Conservation (phyloP, 2,113 vertebrate species). For the Dicerorhinus sumatrensis region DNA sequence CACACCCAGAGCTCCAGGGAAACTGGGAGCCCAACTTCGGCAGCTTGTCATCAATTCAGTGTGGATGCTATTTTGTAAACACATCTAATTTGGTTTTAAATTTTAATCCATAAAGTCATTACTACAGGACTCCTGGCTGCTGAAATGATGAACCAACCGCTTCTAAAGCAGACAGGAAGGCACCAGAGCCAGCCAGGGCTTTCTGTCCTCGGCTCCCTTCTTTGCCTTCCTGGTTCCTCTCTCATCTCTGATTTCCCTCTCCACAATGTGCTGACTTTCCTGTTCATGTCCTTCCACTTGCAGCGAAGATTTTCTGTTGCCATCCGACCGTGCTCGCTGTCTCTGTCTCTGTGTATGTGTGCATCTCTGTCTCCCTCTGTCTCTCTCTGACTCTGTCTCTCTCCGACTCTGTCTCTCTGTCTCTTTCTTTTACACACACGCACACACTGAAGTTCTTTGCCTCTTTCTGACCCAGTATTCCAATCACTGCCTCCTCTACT, state of each 20-base stretch:
- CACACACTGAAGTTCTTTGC: neutral
- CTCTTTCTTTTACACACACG: neutral
- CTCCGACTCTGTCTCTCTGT: neutral
- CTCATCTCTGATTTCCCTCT: neutral
- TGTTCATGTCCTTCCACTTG: neutral
- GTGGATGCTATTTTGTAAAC: conserved; percentile 12
- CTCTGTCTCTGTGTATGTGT: neutral
- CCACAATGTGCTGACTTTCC: neutral
- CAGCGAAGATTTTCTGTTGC: neutral
- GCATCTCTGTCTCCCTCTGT: neutral
- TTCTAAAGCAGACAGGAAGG: neutral
- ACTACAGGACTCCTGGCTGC: conserved; percentile 39
- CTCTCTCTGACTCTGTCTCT: neutral
- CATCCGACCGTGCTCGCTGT: too few relatives aligned
- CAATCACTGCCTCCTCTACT: neutral
- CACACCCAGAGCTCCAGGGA: neutral
- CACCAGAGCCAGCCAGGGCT: neutral
- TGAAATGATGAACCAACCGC: neutral
- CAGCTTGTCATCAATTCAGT: neutral
- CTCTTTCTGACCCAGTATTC: neutral
- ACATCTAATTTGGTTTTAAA: conserved; percentile 61
- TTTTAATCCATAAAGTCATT: conserved; percentile 65
- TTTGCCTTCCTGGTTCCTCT: neutral
- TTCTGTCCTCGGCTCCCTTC: neutral
- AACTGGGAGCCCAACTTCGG: neutral